phyloP scores from a whole-genome alignment of 2,888 invertebrate species.

The Phengaris arion region DNA sequence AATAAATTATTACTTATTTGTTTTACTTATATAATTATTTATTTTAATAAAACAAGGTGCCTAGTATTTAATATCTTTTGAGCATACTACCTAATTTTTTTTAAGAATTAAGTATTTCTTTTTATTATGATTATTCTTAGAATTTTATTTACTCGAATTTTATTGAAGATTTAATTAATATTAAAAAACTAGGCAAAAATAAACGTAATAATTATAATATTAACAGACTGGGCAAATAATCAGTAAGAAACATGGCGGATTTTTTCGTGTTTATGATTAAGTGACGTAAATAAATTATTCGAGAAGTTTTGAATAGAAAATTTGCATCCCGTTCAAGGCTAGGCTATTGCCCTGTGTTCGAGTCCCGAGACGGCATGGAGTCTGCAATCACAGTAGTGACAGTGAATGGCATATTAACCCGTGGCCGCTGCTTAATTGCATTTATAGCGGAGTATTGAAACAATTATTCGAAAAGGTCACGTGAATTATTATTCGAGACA shows the following conservation, averaged over 20 bases:
- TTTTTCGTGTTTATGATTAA: neutral
- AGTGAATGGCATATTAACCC: constrained; percentile 16
- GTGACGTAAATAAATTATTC: constrained; percentile 14
- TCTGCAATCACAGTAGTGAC: constrained; percentile 38
- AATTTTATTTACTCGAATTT: neutral
- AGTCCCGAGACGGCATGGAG: constrained; percentile 49
- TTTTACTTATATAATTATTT: too few relatives aligned
- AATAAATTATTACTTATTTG: too few relatives aligned
- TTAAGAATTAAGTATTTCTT: too few relatives aligned
- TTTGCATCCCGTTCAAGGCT: constrained; percentile 39
- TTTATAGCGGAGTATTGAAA: neutral
- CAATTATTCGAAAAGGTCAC: constrained; percentile 22
- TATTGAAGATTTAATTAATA: neutral
- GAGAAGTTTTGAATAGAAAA: constrained; percentile 24
- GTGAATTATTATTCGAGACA: constrained; percentile 1
- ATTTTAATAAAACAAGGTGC: too few relatives aligned
- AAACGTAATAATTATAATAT: too few relatives aligned
- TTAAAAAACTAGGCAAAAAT: neutral
- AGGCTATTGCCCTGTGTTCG: constrained; percentile 42
- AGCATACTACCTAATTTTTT: too few relatives aligned
- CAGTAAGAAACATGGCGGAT: neutral
- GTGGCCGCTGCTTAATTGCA: constrained; percentile 4
- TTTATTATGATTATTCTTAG: neutral
- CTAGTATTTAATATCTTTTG: too few relatives aligned
- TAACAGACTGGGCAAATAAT: neutral